Base-by-base conservation (phyloP, 2,888 invertebrate species). In the Caenorhabditis drosophilae region DNA sequence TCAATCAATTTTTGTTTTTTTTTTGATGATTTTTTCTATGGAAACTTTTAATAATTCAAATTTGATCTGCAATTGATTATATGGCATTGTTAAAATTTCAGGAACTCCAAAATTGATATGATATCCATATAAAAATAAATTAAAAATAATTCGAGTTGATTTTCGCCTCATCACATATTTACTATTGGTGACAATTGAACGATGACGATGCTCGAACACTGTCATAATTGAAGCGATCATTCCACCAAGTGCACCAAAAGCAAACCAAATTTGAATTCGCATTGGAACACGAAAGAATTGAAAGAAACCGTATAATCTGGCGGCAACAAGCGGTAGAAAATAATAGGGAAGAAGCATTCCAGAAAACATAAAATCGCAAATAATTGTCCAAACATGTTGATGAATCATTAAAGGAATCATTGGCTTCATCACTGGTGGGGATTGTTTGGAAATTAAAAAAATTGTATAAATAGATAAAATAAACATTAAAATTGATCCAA, bases 101-200 rank as follows among this genome's bases (percentile, higher is more conserved):
- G 59, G 59, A 3, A 60, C 11, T 0, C 59, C 59, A 31, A 60
- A 53, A 34, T 60, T 60, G 11, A 53, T 27, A 42, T 44, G 53
- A 25, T 47, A 35, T 12, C 27, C 31, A 35, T 60, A 60, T 18
- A 60, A 18, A 31, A 49, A 16, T 2, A 48, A 4, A 22, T 46
- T 44, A 9, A 49, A 46, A 9, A 44, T 2, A 1, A 11, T 4
- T 20, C 45, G 44, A 16, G 47, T 41, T 1, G 31, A 12, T 27
- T 23, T 38, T 2, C 38, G 18, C 12, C 22, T n/a, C 38, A 53
- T 35, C 1, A 60, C 53, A 36, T 36, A 59, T 20, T 23, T 36
- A 20, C 42, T 47, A n/a, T 47, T 23, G 2, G 36, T 48, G 0
- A 59, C 52, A 18, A 59, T 59, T 1, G n/a, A 20, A 35, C 42